Evolutionary conservation across 2,888 invertebrate species (phyloP).

Genomic region (Athalia circularis): DNA sequence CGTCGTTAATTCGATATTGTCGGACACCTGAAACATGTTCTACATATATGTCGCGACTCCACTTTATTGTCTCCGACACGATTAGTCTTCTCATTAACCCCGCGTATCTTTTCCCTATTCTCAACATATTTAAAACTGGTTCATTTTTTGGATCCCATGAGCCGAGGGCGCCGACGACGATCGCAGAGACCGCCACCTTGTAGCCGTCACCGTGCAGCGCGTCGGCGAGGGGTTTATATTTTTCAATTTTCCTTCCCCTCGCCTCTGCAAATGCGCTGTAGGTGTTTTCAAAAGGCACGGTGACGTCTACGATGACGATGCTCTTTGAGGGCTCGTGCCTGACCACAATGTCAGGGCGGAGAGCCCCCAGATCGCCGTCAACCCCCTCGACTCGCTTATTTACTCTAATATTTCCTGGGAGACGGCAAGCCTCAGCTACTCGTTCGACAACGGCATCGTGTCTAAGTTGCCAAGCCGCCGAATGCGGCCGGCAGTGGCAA

Average conservation of each 20-base stretch:
- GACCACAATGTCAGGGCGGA: slow-evolving; percentile 53
- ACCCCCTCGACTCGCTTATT: slow-evolving; percentile 49
- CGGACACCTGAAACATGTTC: slow-evolving; percentile 61
- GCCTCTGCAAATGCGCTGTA: slow-evolving; percentile 55
- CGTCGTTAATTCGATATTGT: slow-evolving; percentile 51
- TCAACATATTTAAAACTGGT: slow-evolving; percentile 51
- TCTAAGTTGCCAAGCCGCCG: slow-evolving; percentile 58
- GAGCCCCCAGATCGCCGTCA: slow-evolving; percentile 51
- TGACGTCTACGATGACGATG: slow-evolving; percentile 61
- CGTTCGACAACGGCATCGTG: slow-evolving; percentile 58
- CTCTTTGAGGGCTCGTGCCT: slow-evolving; percentile 52
- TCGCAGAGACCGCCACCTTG: background rate
- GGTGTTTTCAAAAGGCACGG: slow-evolving; percentile 64
- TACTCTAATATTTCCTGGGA: slow-evolving; percentile 47
- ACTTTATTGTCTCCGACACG: slow-evolving; percentile 53
- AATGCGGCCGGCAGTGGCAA: slow-evolving; percentile 63
- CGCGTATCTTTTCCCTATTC: slow-evolving; percentile 46
- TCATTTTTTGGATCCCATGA: slow-evolving; percentile 55
- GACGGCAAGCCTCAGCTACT: slow-evolving; percentile 51
- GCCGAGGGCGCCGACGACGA: slow-evolving; percentile 3
- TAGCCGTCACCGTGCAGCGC: slow-evolving; percentile 38
- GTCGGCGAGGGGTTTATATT: slow-evolving; percentile 56
- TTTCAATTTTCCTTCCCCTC: slow-evolving; percentile 54
- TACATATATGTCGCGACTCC: slow-evolving; percentile 65
- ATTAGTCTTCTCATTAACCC: slow-evolving; percentile 51